Conservation (phyloP, 2,888 invertebrate species). For the Danaus chrysippus region DNA sequence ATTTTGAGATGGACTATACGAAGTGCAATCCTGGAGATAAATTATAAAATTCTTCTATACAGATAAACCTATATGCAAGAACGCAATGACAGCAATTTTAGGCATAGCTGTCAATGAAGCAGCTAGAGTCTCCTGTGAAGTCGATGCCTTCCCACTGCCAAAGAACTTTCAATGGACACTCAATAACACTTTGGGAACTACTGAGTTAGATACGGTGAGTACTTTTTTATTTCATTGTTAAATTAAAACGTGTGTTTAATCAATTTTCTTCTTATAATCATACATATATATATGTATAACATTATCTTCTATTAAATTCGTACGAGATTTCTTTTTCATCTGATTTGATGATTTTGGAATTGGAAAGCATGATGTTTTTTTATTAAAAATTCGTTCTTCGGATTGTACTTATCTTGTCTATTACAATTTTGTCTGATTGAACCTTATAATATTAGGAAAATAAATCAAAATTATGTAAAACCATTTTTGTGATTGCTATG, state of each 20-base stretch:
- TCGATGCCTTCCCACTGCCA: slow-evolving; percentile 90
- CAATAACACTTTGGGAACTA: slow-evolving; percentile 91
- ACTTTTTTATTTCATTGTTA: background rate
- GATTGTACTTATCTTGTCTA: background rate
- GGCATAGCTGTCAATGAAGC: slow-evolving; percentile 91
- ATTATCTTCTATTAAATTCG: no score
- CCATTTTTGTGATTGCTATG: background rate
- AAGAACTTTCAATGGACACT: slow-evolving; percentile 93
- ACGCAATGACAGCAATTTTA: slow-evolving; percentile 86
- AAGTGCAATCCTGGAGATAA: background rate
- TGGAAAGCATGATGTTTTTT: no score
- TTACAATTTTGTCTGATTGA: background rate
- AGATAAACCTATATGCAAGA: slow-evolving; percentile 91
- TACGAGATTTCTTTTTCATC: no score
- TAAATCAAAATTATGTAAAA: background rate
- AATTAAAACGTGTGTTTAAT: no score
- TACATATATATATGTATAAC: no score
- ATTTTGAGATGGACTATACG: no score
- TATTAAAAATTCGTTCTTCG: background rate
- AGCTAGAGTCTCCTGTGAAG: slow-evolving; percentile 88
- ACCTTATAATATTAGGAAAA: background rate
- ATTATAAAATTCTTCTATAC: slow-evolving; percentile 38
- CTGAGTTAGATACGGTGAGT: slow-evolving; percentile 81
- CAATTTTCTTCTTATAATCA: no score
- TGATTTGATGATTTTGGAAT: no score